Conservation (phyloP, 2,797 vertebrate genomes). For the Craterocephalus amniculus region DNA sequence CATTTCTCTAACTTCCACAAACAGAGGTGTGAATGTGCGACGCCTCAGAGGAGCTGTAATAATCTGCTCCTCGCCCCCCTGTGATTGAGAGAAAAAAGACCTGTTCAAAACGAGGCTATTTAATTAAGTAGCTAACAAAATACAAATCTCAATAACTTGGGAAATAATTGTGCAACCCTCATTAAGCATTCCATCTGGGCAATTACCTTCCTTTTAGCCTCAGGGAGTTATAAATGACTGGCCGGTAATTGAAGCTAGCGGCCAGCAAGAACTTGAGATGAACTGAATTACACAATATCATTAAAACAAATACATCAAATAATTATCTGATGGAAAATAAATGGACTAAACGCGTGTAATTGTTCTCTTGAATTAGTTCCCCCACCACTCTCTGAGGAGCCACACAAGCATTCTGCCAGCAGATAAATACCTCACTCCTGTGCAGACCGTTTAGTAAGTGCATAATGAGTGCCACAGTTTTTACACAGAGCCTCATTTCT, state of each 20-base stretch:
- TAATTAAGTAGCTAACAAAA: constrained; percentile 81
- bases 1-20: constrained; percentile 26
- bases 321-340: constrained; percentile 74
- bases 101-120: constrained; percentile 70
- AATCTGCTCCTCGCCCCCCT: constrained; percentile 32
- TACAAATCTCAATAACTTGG: constrained; percentile 77
- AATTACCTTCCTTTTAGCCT: constrained; percentile 78
- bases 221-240: constrained; percentile 78
- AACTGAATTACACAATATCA: constrained; percentile 79
- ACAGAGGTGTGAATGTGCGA: constrained; percentile 9
- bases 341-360: constrained; percentile 68
- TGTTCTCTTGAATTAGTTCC: constrained; percentile 68
- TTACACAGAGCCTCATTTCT: constrained; percentile 9
- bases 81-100: constrained; percentile 53
- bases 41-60: constrained; percentile 32
- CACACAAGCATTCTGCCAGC: background rate
- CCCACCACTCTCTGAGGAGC: constrained; percentile 3
- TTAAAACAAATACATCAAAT: constrained; percentile 83
- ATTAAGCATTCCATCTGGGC: constrained; percentile 79
- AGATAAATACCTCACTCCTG: constrained; percentile 7
- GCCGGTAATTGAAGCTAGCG: constrained; percentile 79
- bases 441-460: constrained; percentile 1
- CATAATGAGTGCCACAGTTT: constrained; percentile 12
- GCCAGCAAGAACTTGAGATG: constrained; percentile 70
- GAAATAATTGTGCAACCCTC: constrained; percentile 82